Conservation (phyloP, 2,113 vertebrate genomes). For the Neogobius melanostomus region DNA sequence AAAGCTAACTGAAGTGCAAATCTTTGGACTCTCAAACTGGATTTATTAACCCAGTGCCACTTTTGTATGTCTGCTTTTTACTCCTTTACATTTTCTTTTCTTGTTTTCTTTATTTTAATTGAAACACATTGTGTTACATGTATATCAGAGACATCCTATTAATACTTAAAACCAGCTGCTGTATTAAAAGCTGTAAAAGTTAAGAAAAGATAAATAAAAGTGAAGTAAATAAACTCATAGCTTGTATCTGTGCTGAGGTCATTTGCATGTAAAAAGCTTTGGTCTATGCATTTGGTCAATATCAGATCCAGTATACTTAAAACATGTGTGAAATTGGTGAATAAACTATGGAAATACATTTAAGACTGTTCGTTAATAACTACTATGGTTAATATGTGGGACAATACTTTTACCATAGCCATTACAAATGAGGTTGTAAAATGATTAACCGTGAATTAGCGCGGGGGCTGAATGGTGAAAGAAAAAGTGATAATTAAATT, state of each 20-base stretch:
- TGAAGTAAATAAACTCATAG: constrained; percentile 78
- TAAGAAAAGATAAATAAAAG: constrained; percentile 71
- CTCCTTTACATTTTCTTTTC: constrained; percentile 74
- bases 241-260: constrained; percentile 85
- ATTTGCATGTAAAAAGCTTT: constrained; percentile 87
- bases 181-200: constrained; percentile 83
- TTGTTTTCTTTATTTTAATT: constrained; percentile 84
- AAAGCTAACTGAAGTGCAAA: constrained; percentile 52
- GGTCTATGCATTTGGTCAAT: constrained; percentile 64
- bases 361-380: neutral
- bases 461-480: too few relatives aligned
- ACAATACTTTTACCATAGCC: too few relatives aligned
- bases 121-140: constrained; percentile 71
- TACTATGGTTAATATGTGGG: too few relatives aligned
- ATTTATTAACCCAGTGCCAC: constrained; percentile 75
- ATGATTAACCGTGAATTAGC: too few relatives aligned
- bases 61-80: constrained; percentile 89
- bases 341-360: constrained; percentile 71
- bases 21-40: constrained; percentile 37
- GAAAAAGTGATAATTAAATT: too few relatives aligned
- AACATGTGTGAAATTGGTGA: constrained; percentile 73
- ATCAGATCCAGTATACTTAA: constrained; percentile 41
- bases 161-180: constrained; percentile 87
- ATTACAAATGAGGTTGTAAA: too few relatives aligned
- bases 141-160: constrained; percentile 79